Base-by-base conservation (phyloP, 2,888 invertebrate species). In the Pyralis farinalis region DNA sequence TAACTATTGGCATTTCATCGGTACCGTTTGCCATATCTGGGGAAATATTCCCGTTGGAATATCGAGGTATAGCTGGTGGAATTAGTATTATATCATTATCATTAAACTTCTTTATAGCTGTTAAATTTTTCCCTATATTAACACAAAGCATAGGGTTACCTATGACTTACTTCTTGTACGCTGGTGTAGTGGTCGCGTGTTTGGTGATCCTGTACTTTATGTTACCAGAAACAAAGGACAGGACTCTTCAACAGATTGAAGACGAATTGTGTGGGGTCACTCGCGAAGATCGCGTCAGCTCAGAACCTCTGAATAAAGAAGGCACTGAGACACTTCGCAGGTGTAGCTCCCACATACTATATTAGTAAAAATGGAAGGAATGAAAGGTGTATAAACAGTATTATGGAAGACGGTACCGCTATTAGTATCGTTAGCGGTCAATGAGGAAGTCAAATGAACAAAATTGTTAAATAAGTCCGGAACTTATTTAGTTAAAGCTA, bases 11-110 rank as follows among this genome's bases (percentile, higher is more conserved):
- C 1, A 81, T 92, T 43, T 86, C 92, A 3, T 92, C 94, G 0
- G 75, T 95, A 47, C 94, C 94, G 0, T 95, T 94, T 82, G 91
- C 93, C 8, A 87, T 94, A 73, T 91, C 93, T 38, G 94, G 94
- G 0, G 94, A 95, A 66, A 86, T 94, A 12, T 94, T 94, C 63
- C 90, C 94, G 0, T 75, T 91, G 32, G 89, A 90, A 40, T 90
- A 90, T 37, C 81, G 93, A 38, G 93, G 92, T 0, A 70, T 93
- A 3, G 94, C 93, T 1, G 91, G 93, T 7, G 93, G 93, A 0
- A 75, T 93, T 7, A 91, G 92, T 31, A 88, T 92, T 1, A 87
- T 91, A 45, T 90, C 91, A 12, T 85, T 91, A 6, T 94, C 92
- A 34, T 49, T 91, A n/a, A 91, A 92, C 51, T 91, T 92, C 50